A percentile compares a stretch with the other conserved stretches of the same genome.
Evolutionary conservation across 2,113 vertebrate species (phyloP).

Genomic region (Halichoeres trimaculatus): DNA sequence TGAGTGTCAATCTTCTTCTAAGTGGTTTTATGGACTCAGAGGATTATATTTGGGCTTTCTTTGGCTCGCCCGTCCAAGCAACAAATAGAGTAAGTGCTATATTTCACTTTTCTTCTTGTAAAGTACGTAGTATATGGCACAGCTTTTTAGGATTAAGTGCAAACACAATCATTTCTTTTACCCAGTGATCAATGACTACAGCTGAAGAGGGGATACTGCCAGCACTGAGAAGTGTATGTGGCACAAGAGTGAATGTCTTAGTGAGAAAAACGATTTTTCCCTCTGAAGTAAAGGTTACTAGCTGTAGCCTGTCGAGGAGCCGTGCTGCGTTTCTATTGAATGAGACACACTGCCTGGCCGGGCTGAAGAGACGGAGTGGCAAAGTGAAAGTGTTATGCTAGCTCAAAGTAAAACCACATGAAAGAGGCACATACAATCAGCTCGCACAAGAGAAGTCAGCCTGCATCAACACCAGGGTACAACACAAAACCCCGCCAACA

Average conservation of each 20-base stretch:
- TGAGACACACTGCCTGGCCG: conserved; percentile 15
- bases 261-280: conserved; percentile 53
- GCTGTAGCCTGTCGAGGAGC: conserved; percentile 39
- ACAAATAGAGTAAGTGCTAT: conserved; percentile 11
- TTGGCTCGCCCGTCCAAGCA: not conserved
- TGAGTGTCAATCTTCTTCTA: not conserved
- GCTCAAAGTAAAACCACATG: conserved; percentile 53
- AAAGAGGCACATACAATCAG: conserved; percentile 32
- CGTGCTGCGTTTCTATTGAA: conserved; percentile 59
- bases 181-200: conserved; percentile 19
- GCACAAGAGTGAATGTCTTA: conserved; percentile 23
- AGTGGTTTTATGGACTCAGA: not conserved
- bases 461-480: conserved; percentile 26
- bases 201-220: conserved; percentile 5
- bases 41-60: not conserved
- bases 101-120: conserved; percentile 13
- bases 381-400: conserved; percentile 51
- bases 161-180: conserved; percentile 38
- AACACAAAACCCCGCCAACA: conserved; percentile 19
- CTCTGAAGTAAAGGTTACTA: conserved; percentile 67
- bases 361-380: conserved; percentile 27
- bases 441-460: conserved; percentile 38
- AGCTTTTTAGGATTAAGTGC: conserved; percentile 25
- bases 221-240: conserved; percentile 28
- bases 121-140: conserved; percentile 11